phyloP scores from a whole-genome alignment of 2,797 vertebrate species.

The Linurgus olivaceus region DNA sequence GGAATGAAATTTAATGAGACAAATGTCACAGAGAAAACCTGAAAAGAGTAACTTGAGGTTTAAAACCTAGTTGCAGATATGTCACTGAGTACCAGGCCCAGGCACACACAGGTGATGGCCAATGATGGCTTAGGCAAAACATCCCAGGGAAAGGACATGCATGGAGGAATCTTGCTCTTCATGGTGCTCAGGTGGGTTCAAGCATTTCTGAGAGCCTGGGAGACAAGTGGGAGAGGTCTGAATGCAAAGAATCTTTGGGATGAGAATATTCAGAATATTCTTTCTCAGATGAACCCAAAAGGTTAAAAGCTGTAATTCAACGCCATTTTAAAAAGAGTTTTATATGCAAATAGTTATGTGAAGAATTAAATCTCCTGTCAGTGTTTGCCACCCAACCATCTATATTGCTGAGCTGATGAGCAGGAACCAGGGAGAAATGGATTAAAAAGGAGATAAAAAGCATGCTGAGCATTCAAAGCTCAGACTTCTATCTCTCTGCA shows the following conservation, averaged over 20 bases:
- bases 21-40: not conserved
- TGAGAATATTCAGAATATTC: not conserved
- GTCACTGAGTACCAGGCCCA: not conserved
- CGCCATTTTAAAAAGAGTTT: not conserved
- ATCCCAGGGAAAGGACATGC: not conserved
- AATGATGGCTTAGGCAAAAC: not conserved
- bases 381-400: not conserved
- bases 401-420: not conserved
- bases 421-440: not conserved
- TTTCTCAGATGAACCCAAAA: not conserved
- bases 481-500: not conserved
- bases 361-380: not conserved
- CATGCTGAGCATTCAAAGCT: not conserved
- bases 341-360: not conserved
- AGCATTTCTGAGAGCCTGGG: not conserved
- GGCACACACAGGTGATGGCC: not conserved
- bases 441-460: not conserved
- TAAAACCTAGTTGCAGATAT: not conserved
- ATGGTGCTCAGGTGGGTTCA: not conserved
- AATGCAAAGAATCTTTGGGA: not conserved
- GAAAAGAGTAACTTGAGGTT: not conserved
- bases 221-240: not conserved
- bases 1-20: constrained; percentile 23
- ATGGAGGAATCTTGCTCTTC: not conserved
- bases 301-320: not conserved